A percentile compares a stretch with the other conserved stretches of the same genome.
Conservation (phyloP, 2,888 invertebrate genomes). For the Dinocampus coccinellae region DNA sequence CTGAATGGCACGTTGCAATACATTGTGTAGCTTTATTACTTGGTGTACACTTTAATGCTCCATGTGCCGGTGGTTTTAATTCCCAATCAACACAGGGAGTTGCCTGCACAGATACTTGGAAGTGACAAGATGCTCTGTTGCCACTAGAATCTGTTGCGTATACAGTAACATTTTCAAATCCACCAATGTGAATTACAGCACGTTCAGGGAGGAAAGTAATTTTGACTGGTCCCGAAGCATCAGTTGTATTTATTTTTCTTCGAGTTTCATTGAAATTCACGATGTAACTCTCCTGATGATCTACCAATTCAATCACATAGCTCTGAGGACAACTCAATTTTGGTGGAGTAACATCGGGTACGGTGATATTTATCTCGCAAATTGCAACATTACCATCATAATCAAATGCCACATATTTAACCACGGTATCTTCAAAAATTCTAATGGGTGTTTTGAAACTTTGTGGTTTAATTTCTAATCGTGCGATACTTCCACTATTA, state of each 20-base stretch:
- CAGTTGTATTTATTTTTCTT: slow-evolving; percentile 85
- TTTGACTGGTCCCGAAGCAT: slow-evolving; percentile 89
- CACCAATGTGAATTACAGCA: slow-evolving; percentile 87
- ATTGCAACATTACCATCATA: slow-evolving; percentile 98
- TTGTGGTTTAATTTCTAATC: slow-evolving; percentile 91
- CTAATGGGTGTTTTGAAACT: slow-evolving; percentile 90
- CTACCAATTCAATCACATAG: slow-evolving; percentile 92
- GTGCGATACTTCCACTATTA: slow-evolving; percentile 94
- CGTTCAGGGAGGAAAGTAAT: slow-evolving; percentile 83
- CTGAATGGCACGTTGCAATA: slow-evolving; percentile 89
- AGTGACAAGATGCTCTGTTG: slow-evolving; percentile 90
- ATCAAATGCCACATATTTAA: slow-evolving; percentile 96
- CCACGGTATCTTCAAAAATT: slow-evolving; percentile 91
- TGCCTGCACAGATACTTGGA: slow-evolving; percentile 94
- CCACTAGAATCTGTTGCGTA: slow-evolving; percentile 89
- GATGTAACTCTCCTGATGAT: slow-evolving; percentile 89
- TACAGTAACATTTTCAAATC: slow-evolving; percentile 93
- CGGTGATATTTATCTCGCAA: slow-evolving; percentile 95
- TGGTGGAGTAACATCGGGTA: slow-evolving; percentile 92
- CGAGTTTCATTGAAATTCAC: slow-evolving; percentile 94
- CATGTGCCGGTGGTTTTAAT: slow-evolving; percentile 88
- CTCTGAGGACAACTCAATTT: slow-evolving; percentile 92
- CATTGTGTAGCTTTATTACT: slow-evolving; percentile 88
- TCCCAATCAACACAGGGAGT: slow-evolving; percentile 97
- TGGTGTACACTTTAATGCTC: slow-evolving; percentile 87